A percentile compares a stretch with the other conserved stretches of the same genome.
Evolutionary conservation across 1,140 invertebrate genomes (phyloP).

Genomic region (Drosophila fuyamai): DNA sequence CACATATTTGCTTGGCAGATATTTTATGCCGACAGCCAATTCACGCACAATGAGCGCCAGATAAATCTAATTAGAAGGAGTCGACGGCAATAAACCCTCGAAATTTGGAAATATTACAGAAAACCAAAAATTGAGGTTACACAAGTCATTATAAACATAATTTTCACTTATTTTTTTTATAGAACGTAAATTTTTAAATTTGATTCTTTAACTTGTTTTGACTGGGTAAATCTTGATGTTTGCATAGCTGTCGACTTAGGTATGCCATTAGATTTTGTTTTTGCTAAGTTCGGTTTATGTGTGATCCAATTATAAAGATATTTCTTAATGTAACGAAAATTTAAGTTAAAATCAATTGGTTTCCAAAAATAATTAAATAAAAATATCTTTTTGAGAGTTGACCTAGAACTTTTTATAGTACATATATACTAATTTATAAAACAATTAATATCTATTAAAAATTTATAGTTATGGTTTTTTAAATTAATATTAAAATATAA

Average conservation of each 20-base stretch:
- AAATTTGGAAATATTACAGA: neutral
- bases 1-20: neutral
- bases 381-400: too few species aligned
- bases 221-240: neutral
- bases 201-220: conserved; percentile 10
- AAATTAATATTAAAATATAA: too few species aligned
- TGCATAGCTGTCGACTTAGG: neutral
- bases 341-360: neutral
- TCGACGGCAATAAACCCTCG: conserved; percentile 3
- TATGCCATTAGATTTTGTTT: neutral
- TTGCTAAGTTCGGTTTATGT: neutral
- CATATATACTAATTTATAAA: too few species aligned
- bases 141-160: conserved; percentile 50
- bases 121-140: neutral
- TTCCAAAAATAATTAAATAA: too few species aligned
- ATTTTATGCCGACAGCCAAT: conserved; percentile 26
- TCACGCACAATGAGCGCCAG: conserved; percentile 10
- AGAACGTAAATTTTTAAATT: conserved; percentile 40
- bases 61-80: conserved; percentile 3
- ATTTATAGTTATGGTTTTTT: too few species aligned
- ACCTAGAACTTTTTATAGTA: too few species aligned
- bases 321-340: neutral
- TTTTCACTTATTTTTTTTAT: conserved; percentile 42
- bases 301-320: neutral
- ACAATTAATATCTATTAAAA: too few species aligned